Evolutionary conservation across 1,140 invertebrate genomes (phyloP).

Genomic region (Zaprionus ghesquierei): DNA sequence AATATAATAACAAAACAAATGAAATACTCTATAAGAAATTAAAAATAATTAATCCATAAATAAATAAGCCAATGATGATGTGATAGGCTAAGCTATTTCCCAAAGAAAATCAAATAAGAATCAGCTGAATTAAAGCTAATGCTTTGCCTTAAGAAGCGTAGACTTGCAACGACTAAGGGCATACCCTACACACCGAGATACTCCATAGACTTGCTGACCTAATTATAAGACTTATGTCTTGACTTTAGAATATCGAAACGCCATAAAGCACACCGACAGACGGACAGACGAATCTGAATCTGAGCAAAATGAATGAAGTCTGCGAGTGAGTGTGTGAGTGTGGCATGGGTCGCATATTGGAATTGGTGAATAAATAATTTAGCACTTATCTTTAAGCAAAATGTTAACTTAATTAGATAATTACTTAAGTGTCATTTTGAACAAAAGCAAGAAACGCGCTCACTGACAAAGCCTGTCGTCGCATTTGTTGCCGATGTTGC

Average conservation of each 20-base stretch:
- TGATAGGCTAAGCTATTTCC: too few species aligned
- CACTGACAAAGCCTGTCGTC: slow-evolving; percentile 55
- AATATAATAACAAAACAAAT: too few species aligned
- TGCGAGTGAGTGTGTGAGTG: background rate
- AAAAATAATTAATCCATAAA: too few species aligned
- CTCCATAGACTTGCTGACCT: background rate
- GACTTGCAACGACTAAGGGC: background rate
- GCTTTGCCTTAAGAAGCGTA: too few species aligned
- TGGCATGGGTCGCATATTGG: slow-evolving; percentile 33
- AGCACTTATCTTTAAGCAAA: slow-evolving; percentile 81
- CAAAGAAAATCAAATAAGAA: too few species aligned
- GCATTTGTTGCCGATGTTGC: slow-evolving; percentile 44
- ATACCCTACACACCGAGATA: background rate
- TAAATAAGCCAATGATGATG: too few species aligned
- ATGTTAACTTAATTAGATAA: slow-evolving; percentile 82
- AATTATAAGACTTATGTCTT: background rate
- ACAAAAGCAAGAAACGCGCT: slow-evolving; percentile 67
- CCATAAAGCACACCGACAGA: background rate
- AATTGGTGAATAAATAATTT: slow-evolving; percentile 76
- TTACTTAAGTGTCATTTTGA: slow-evolving; percentile 79
- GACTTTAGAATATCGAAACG: background rate
- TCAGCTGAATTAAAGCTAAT: too few species aligned
- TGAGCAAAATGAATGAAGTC: slow-evolving; percentile 1
- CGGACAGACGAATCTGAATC: background rate
- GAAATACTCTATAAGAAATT: too few species aligned